A percentile compares a stretch with the other conserved stretches of the same genome.
These are phyloP conservation scores for Plusia festucae DNA, from an alignment of 2,888 invertebrate species.

Conservation along the genomic window DNA sequence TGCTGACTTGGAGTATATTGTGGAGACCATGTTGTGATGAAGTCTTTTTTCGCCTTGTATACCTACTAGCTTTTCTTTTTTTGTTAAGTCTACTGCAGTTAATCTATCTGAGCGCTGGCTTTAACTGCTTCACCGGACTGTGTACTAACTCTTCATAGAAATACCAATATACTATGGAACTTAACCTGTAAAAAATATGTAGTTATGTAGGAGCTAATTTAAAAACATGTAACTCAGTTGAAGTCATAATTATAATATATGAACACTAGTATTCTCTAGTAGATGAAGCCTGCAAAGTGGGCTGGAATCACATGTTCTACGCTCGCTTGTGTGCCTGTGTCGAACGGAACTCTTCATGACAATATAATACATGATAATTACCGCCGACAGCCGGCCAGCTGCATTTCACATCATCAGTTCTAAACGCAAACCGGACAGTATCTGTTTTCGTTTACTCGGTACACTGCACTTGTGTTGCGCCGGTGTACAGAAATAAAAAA, in stretches of 20 bases:
- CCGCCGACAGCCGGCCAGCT: conserved; percentile 59
- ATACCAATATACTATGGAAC: too few species aligned
- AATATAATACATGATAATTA: conserved; percentile 43
- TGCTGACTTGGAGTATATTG: background rate
- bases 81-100: too few species aligned
- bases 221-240: background rate
- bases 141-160: too few species aligned
- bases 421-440: conserved; percentile 59
- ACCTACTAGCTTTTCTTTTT: too few species aligned
- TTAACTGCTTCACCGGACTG: too few species aligned
- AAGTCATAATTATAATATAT: conserved; percentile 7
- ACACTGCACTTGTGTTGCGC: conserved; percentile 81
- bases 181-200: background rate
- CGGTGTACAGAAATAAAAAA: conserved; percentile 81
- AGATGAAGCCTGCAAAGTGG: conserved; percentile 23
- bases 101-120: too few species aligned
- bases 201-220: background rate
- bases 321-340: conserved; percentile 20
- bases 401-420: conserved; percentile 68
- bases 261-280: background rate
- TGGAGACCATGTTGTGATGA: background rate
- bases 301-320: conserved; percentile 20
- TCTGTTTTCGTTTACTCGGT: conserved; percentile 81
- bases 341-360: conserved; percentile 18
- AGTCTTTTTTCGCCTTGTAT: background rate